Evolutionary conservation across 2,888 invertebrate species (phyloP), one percentile per base, ranked within the genome.

Genomic region (Venusia cambrica): DNA sequence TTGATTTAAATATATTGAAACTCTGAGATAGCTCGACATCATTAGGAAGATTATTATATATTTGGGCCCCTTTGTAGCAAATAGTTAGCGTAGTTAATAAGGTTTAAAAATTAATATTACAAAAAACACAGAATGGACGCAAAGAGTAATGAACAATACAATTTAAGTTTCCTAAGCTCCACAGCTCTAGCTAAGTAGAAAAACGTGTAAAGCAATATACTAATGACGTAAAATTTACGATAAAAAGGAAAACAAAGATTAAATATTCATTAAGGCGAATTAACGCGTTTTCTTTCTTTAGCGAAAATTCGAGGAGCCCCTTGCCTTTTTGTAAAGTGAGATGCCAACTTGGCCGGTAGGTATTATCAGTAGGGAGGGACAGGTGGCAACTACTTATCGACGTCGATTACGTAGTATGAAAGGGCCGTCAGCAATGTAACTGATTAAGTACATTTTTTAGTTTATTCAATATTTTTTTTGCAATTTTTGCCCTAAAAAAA

Each of bases 211-310:
- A 71, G 61, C 58, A 68, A 75, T 72, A 60, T 69, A 73, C 69
- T 74, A 75, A 76, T 79, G 72, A 73, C 46, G 54, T 52, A 41
- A 59, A 72, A 73, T 73, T 74, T 63, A 69, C 59, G 66, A 61
- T 66, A 57, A 65, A 51, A 56, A 59, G 39, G 60, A 70, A 70
- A 77, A 74, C 66, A 78, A 75, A 70, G 73, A 77, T 78, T 80
- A 75, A 79, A 80, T 78, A 80, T 79, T 80, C 78, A 80, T 81
- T 77, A 76, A 59, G 45, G 46, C 57, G 63, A 72, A 75, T 80
- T 77, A 78, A 68, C 70, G 62, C 68, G 60, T 67, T 67, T 59
- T 54, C 58, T 69, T 68, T 62, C 54, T 63, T 66, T 61, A 45
- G 35, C 38, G 48, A 51, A 67, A 66, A 58, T 67, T 62, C 51